Evolutionary conservation across 1,140 invertebrate genomes (phyloP).

Genomic region (Hetaerina americana): DNA sequence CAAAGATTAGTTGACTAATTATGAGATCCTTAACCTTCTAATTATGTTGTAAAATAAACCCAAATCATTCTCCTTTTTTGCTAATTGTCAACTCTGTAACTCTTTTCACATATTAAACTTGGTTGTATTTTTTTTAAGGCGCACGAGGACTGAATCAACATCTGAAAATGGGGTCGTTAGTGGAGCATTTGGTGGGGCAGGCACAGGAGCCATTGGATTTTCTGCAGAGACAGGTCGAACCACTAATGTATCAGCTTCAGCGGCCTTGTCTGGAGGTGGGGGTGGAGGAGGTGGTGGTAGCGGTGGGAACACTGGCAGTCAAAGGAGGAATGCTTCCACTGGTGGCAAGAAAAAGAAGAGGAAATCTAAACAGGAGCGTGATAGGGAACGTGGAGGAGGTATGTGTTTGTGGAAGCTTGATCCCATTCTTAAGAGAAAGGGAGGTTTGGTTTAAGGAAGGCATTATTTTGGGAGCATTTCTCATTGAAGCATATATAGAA

Average conservation of each 20-base stretch:
- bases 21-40: no score
- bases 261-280: neutral
- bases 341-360: constrained; percentile 35
- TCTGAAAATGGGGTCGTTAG: neutral
- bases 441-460: no score
- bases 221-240: neutral
- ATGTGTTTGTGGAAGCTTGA: no score
- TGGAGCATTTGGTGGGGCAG: neutral
- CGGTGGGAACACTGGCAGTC: constrained; percentile 17
- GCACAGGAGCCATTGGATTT: neutral
- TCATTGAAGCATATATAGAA: no score
- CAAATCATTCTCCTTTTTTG: no score
- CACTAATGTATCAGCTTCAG: neutral
- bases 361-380: constrained; percentile 19
- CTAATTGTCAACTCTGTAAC: no score
- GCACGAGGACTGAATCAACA: neutral
- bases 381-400: constrained; percentile 13
- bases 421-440: no score
- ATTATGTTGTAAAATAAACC: no score
- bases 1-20: no score
- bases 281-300: constrained; percentile 29
- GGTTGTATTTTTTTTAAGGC: no score
- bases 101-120: no score
- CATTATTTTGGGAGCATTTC: no score
- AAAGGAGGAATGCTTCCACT: constrained; percentile 21